Percentiles rank a stretch among this genome's conserved stretches.
Conservation (phyloP, 2,888 invertebrate species). For the Notodonta ziczac region DNA sequence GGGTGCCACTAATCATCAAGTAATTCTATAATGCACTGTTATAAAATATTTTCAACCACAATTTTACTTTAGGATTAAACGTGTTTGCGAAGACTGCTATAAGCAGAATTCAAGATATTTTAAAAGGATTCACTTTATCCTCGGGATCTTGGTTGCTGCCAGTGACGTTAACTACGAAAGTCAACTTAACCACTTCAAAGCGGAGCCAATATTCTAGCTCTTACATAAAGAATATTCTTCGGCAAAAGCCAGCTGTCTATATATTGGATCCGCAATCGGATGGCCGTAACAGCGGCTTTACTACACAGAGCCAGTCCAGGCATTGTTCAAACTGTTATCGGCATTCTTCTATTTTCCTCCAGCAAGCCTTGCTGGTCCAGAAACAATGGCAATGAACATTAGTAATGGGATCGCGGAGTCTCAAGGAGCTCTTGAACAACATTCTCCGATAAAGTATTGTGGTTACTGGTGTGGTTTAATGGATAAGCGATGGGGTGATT, state of each 20-base stretch:
- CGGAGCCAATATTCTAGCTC: neutral
- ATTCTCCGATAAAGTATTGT: conserved; percentile 40
- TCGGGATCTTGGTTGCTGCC: no score
- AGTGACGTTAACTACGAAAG: no score
- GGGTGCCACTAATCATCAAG: no score
- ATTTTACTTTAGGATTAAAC: no score
- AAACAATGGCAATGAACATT: conserved; percentile 60
- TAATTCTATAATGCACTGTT: no score
- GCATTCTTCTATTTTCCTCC: conserved; percentile 44
- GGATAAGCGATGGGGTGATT: conserved; percentile 17
- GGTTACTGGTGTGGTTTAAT: conserved; percentile 28
- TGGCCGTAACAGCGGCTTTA: conserved; percentile 29
- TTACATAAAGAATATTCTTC: neutral
- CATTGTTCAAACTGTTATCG: conserved; percentile 38
- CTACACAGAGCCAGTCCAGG: conserved; percentile 24
- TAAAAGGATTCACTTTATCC: no score
- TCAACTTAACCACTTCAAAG: neutral
- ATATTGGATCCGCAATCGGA: conserved; percentile 26
- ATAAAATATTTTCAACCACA: no score
- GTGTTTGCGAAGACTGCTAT: no score
- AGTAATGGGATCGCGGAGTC: conserved; percentile 53
- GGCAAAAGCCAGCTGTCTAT: conserved; percentile 14
- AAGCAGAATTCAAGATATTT: no score
- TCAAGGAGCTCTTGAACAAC: conserved; percentile 46
- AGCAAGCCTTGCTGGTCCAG: conserved; percentile 42